A percentile compares a stretch with the other conserved stretches of the same genome.
Evolutionary conservation across 2,797 vertebrate genomes (phyloP).

Genomic region (Epinephelus malabaricus): DNA sequence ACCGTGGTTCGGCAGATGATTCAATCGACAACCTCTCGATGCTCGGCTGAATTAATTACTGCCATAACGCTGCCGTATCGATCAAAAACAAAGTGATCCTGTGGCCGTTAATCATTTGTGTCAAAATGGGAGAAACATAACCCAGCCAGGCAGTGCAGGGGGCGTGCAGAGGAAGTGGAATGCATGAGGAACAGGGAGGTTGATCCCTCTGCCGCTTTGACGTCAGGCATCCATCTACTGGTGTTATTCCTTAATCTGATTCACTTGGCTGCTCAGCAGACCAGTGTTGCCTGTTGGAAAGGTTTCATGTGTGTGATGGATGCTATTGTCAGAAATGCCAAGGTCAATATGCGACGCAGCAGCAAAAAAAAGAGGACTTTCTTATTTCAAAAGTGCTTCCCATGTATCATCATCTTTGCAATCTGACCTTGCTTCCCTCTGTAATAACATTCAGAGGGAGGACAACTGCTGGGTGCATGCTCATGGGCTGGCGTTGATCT

Average conservation of each 20-base stretch:
- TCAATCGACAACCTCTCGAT: conserved; percentile 69
- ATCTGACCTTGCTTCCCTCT: conserved; percentile 94
- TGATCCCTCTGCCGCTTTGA: conserved; percentile 89
- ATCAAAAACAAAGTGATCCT: conserved; percentile 79
- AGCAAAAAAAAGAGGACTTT: conserved; percentile 86
- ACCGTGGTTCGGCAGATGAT: conserved; percentile 45
- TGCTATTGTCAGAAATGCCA: conserved; percentile 98
- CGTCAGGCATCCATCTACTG: conserved; percentile 92
- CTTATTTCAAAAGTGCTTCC: conserved; percentile 91
- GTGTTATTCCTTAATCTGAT: conserved; percentile 93
- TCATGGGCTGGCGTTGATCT: conserved; percentile 88
- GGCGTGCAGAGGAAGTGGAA: conserved; percentile 82
- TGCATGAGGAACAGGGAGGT: conserved; percentile 82
- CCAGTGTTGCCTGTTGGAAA: conserved; percentile 91
- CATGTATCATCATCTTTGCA: conserved; percentile 95
- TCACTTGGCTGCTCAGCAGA: conserved; percentile 92
- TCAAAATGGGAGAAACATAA: conserved; percentile 89
- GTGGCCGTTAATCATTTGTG: conserved; percentile 83
- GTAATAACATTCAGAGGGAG: conserved; percentile 93
- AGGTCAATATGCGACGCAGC: conserved; percentile 94
- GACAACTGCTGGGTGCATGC: conserved; percentile 92
- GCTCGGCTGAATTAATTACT: conserved; percentile 58
- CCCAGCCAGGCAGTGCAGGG: conserved; percentile 63
- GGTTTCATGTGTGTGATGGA: conserved; percentile 94
- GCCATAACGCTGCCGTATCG: conserved; percentile 57